Conservation (phyloP, 2,888 invertebrate genomes). For the Escarpia spicata region DNA sequence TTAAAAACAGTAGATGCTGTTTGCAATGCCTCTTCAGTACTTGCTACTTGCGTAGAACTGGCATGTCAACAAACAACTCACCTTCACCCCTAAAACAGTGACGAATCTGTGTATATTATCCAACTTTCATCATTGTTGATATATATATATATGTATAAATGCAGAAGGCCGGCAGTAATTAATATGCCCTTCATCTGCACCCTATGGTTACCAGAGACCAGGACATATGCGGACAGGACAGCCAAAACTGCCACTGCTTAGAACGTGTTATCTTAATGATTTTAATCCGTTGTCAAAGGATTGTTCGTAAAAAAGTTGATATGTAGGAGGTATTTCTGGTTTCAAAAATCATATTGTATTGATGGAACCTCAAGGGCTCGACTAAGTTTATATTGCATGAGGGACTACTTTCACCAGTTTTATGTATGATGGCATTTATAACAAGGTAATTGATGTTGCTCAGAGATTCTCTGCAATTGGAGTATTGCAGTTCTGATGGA, state of each 20-base stretch:
- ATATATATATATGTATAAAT: neutral
- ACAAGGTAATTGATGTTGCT: neutral
- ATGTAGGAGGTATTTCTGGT: neutral
- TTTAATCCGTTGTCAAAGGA: conserved; percentile 2
- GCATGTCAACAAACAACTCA: neutral
- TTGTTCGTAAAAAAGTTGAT: neutral
- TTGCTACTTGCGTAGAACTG: neutral
- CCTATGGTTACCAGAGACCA: neutral
- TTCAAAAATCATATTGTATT: neutral
- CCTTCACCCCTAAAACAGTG: neutral
- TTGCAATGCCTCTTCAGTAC: neutral
- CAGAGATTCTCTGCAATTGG: neutral
- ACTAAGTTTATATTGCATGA: neutral
- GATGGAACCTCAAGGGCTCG: neutral
- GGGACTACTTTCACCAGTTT: neutral
- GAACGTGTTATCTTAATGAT: neutral
- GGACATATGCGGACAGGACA: neutral
- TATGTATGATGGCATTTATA: neutral
- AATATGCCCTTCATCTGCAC: neutral
- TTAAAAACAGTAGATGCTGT: neutral
- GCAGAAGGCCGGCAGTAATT: neutral
- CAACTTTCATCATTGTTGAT: neutral
- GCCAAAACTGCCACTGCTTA: neutral
- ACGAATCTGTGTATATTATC: neutral
- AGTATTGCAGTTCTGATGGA: neutral